Evolutionary conservation across 2,888 invertebrate genomes (phyloP).

Genomic region (Seladonia tumulorum): DNA sequence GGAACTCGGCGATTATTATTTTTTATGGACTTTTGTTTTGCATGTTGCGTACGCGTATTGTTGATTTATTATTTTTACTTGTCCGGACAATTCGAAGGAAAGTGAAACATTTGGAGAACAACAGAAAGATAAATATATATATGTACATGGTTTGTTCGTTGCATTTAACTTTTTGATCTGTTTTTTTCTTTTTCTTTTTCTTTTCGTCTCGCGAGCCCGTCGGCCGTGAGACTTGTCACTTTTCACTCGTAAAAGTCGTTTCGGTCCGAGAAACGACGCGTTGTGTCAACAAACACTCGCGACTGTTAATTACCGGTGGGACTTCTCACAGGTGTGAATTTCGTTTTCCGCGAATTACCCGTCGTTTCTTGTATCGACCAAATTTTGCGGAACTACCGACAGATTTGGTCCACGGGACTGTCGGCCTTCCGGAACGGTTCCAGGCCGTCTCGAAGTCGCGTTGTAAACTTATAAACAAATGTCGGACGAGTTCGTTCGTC

Average conservation of each 20-base stretch:
- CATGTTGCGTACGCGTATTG: constrained; percentile 74
- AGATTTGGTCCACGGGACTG: constrained; percentile 25
- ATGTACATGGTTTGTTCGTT: constrained; percentile 73
- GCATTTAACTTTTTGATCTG: constrained; percentile 62
- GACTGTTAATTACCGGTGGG: neutral
- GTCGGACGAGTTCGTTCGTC: constrained; percentile 13
- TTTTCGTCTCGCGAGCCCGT: constrained; percentile 33
- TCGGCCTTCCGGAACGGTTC: constrained; percentile 26
- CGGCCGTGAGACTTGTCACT: constrained; percentile 33
- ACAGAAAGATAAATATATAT: constrained; percentile 69
- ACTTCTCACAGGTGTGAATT: neutral
- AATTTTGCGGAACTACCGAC: neutral
- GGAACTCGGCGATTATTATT: constrained; percentile 69
- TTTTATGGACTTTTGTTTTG: constrained; percentile 73
- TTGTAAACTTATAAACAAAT: constrained; percentile 3
- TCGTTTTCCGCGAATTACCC: neutral
- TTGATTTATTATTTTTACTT: constrained; percentile 75
- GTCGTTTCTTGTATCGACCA: constrained; percentile 44
- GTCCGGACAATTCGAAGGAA: constrained; percentile 56
- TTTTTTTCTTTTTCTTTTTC: constrained; percentile 20
- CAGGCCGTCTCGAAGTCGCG: constrained; percentile 7
- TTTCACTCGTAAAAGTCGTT: neutral
- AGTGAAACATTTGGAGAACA: constrained; percentile 64
- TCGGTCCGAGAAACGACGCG: constrained; percentile 42
- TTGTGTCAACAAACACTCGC: neutral